Percentiles rank a stretch among this genome's conserved stretches.
These are phyloP conservation scores for Rhinichthys osculus DNA, from an alignment of 2,797 vertebrate species.

Conservation along the genomic window DNA sequence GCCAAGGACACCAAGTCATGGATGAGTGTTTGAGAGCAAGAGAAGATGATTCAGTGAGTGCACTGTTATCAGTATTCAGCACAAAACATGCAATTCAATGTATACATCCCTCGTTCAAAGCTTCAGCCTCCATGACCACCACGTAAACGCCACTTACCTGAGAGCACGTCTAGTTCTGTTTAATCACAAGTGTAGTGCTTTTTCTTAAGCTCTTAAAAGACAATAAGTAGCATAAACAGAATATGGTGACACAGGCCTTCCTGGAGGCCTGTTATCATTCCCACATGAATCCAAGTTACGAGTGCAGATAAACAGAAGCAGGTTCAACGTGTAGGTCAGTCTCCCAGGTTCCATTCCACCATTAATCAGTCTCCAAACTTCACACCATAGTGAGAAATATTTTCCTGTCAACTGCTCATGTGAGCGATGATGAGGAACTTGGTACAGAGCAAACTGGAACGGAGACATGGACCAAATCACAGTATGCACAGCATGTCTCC, in stretches of 20 bases:
- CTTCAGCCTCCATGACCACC: neutral
- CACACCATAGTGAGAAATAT: slow-evolving; percentile 52
- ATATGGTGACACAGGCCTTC: neutral
- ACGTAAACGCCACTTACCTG: neutral
- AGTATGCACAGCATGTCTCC: neutral
- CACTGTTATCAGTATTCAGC: neutral
- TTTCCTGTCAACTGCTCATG: slow-evolving; percentile 34
- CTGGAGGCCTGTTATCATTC: neutral
- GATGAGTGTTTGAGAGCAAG: slow-evolving; percentile 30
- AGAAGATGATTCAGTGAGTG: neutral
- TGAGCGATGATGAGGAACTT: slow-evolving; percentile 19
- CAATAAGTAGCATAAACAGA: slow-evolving; percentile 15
- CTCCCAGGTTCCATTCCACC: neutral
- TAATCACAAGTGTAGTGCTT: slow-evolving; percentile 6
- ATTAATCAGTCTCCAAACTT: slow-evolving; percentile 38
- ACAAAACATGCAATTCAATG: neutral
- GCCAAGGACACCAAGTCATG: slow-evolving; percentile 14
- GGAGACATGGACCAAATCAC: neutral
- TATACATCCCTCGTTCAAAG: neutral
- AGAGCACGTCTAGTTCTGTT: slow-evolving; percentile 4
- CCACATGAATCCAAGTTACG: neutral
- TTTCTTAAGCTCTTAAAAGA: slow-evolving; percentile 14
- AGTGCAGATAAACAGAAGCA: slow-evolving; percentile 6
- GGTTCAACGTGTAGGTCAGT: neutral
- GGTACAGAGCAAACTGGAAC: neutral